Base-by-base conservation (phyloP, 2,888 invertebrate genomes). In the Hetaerina titia region DNA sequence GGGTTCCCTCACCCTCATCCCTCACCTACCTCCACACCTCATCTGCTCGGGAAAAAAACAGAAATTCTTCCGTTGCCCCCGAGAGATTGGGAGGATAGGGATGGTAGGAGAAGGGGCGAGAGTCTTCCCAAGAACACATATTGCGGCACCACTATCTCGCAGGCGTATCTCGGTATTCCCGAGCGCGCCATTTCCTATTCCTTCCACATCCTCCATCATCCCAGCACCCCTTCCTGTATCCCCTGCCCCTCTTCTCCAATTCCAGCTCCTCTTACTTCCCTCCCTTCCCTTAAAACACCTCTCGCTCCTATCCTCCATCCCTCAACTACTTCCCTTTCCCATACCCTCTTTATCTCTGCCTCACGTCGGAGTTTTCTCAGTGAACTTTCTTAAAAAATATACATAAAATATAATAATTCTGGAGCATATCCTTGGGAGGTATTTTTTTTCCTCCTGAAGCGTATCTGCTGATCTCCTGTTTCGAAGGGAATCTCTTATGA, bases 101-200 rank as follows among this genome's bases (percentile, higher is more conserved):
- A 45, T 45, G 45, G 6, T 0, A 60, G 60, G 60, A 5, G 69
- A n/a, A n/a, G 69, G 69, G 69, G n/a, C 6, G 69, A 4, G 81
- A 25, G 31, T 31, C 81, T 81, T 4, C 45, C 45, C 45, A 25
- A 15, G n/a, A 81, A 31, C 81, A 69, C 31, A 81, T 13, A 31
- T 31, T 81, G 81, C 31, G 81, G 31, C 81, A 31, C 31, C 25
- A 2, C 13, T 31, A 81, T 81, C 81, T 31, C 31, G 25, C 25
- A 31, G 81, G 31, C 25, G 31, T 31, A 81, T 81, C 25, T 31
- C 31, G 81, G 81, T 11, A 81, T 81, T 81, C 81, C 31, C 81
- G 22, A 81, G 31, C 31, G 81, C 81, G 13, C 31, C 81, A 81
- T 81, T 81, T 81, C 81, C 81, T 81, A 81, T 81, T 81, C 81